Percentiles rank a stretch among this genome's conserved stretches.
phyloP scores from a whole-genome alignment of 2,888 invertebrate genomes.

The Theretra japonica region DNA sequence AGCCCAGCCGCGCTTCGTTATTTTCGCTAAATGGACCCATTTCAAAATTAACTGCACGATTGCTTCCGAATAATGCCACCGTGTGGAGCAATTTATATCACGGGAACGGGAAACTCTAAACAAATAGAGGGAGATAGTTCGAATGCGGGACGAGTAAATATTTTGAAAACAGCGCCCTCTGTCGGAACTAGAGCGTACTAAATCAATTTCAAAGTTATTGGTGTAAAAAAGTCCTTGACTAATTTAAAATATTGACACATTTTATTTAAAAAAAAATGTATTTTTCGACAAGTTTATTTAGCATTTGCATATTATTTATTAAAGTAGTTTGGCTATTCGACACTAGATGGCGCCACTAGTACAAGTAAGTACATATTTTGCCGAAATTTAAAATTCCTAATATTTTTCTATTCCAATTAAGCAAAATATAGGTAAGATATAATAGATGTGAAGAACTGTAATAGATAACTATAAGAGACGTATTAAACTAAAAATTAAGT shows the following conservation, averaged over 20 bases:
- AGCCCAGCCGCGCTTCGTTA: slow-evolving; percentile 61
- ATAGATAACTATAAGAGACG: too few relatives aligned
- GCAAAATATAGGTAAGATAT: too few relatives aligned
- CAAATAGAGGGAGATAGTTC: slow-evolving; percentile 28
- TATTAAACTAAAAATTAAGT: too few relatives aligned
- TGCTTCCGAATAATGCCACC: slow-evolving; percentile 73
- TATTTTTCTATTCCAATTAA: background rate
- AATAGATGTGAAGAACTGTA: too few relatives aligned
- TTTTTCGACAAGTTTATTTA: background rate
- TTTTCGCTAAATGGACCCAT: slow-evolving; percentile 78
- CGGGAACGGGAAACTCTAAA: slow-evolving; percentile 37
- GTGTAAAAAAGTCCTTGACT: too few relatives aligned
- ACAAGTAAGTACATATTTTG: background rate
- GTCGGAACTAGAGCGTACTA: slow-evolving; percentile 48
- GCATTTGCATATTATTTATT: background rate
- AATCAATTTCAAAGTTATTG: background rate
- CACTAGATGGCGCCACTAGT: slow-evolving; percentile 55
- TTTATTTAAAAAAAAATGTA: background rate
- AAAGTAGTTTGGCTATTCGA: slow-evolving; percentile 40
- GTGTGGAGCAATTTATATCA: slow-evolving; percentile 62
- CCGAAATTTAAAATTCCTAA: background rate
- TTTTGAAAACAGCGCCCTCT: slow-evolving; percentile 58
- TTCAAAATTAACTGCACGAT: slow-evolving; percentile 80
- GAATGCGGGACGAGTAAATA: background rate
- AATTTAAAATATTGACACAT: too few relatives aligned